Conservation (phyloP, 2,888 invertebrate genomes). For the Pheosia tremula region DNA sequence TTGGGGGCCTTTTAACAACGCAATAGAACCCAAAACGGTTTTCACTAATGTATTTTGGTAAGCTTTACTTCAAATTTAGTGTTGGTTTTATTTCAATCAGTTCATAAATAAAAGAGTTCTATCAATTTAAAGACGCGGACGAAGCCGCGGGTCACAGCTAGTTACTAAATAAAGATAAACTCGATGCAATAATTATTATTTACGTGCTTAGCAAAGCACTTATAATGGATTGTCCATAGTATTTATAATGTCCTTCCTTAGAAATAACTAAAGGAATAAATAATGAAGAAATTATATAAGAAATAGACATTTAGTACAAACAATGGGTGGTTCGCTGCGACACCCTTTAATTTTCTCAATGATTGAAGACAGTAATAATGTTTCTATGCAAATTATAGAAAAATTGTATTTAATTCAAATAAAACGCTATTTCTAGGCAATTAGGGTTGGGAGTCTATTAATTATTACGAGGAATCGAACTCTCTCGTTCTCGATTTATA, state of each 20-base stretch:
- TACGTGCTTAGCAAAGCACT: background rate
- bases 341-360: conserved; percentile 19
- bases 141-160: too few species aligned
- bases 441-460: too few species aligned
- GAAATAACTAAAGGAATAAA: conserved; percentile 17
- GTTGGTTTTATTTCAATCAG: too few species aligned
- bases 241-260: conserved; percentile 1
- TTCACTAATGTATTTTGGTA: too few species aligned
- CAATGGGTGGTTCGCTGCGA: background rate
- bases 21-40: too few species aligned
- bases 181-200: background rate
- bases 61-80: too few species aligned
- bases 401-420: conserved; percentile 1
- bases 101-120: too few species aligned
- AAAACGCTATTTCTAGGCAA: background rate
- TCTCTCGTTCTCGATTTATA: too few species aligned
- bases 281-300: conserved; percentile 20
- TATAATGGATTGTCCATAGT: background rate
- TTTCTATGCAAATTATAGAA: conserved; percentile 10
- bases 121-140: too few species aligned
- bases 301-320: conserved; percentile 12
- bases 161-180: background rate
- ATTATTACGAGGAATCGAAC: too few species aligned
- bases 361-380: conserved; percentile 7
- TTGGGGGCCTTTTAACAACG: too few species aligned